Conservation (phyloP, 2,797 vertebrate genomes). For the Pangasius krempfi region DNA sequence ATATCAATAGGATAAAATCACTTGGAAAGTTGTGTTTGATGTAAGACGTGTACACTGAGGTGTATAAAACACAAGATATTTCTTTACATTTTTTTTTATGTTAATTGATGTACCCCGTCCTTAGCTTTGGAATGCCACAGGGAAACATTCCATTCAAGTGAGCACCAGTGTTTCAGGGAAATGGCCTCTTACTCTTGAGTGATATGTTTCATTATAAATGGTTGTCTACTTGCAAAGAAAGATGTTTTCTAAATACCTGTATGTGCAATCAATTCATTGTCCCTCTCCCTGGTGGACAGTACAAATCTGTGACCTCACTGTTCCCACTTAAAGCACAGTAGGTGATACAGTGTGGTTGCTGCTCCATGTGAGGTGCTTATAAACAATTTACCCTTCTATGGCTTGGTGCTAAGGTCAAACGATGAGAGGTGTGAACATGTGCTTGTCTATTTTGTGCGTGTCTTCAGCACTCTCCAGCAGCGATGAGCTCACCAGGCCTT, state of each 20-base stretch:
- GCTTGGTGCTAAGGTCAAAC: slow-evolving; percentile 27
- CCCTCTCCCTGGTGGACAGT: not conserved
- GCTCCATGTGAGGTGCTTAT: slow-evolving; percentile 18
- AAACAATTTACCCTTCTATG: slow-evolving; percentile 10
- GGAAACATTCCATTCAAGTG: slow-evolving; percentile 36
- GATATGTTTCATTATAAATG: slow-evolving; percentile 37
- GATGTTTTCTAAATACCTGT: not conserved
- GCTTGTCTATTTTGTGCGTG: slow-evolving; percentile 12
- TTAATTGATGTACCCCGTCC: not conserved
- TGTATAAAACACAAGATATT: slow-evolving; percentile 31
- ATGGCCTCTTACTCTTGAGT: not conserved
- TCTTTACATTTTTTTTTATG: not conserved
- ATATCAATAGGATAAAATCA: slow-evolving; percentile 1
- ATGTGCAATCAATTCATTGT: slow-evolving; percentile 9
- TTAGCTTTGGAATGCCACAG: slow-evolving; percentile 19
- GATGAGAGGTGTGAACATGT: slow-evolving; percentile 28
- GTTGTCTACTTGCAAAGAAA: not conserved
- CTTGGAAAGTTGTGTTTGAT: slow-evolving; percentile 16
- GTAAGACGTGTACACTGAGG: slow-evolving; percentile 22
- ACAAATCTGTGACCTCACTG: slow-evolving; percentile 12
- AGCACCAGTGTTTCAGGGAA: slow-evolving; percentile 42
- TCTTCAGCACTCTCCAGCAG: slow-evolving; percentile 79
- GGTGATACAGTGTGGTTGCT: slow-evolving; percentile 19
- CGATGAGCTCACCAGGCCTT: slow-evolving; percentile 77
- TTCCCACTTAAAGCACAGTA: slow-evolving; percentile 33